Percentiles rank a stretch among this genome's conserved stretches.
phyloP scores from a whole-genome alignment of 2,113 vertebrate genomes.

The Nothocercus nigrocapillus region DNA sequence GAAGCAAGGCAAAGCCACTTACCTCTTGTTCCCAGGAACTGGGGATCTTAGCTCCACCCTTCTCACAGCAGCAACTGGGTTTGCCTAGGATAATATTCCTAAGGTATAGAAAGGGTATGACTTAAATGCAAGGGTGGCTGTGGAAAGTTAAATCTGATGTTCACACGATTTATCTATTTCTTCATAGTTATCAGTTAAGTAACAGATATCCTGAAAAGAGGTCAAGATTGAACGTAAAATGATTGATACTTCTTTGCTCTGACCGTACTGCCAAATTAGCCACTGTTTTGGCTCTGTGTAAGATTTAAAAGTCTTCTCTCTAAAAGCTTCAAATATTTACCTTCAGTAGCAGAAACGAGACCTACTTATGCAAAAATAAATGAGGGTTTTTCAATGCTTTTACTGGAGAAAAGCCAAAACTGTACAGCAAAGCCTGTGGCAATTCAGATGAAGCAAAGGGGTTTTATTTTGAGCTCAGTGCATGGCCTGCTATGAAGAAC shows the following conservation, averaged over 20 bases:
- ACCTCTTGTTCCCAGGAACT: conserved; percentile 59
- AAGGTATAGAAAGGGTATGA: neutral
- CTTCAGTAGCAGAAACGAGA: neutral
- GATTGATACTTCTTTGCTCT: neutral
- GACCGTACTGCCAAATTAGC: neutral
- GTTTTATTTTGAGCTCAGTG: neutral
- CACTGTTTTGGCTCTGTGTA: neutral
- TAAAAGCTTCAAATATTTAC: neutral
- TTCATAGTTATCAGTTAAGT: neutral
- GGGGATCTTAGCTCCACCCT: neutral
- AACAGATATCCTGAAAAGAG: neutral
- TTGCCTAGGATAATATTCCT: neutral
- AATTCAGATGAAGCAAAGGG: neutral
- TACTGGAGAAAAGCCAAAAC: neutral
- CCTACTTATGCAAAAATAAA: neutral
- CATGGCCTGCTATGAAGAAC: neutral
- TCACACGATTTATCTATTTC: neutral
- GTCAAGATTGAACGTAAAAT: neutral
- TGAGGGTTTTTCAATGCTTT: neutral
- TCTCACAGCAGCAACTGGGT: neutral
- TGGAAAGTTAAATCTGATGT: neutral
- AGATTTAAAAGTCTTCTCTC: neutral
- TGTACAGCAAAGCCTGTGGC: neutral
- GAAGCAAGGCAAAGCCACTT: neutral
- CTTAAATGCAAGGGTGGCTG: neutral